A percentile compares a stretch with the other conserved stretches of the same genome.
These are phyloP conservation scores for Spheniscus humboldti DNA, from an alignment of 2,797 vertebrate genomes.

Conservation along the genomic window DNA sequence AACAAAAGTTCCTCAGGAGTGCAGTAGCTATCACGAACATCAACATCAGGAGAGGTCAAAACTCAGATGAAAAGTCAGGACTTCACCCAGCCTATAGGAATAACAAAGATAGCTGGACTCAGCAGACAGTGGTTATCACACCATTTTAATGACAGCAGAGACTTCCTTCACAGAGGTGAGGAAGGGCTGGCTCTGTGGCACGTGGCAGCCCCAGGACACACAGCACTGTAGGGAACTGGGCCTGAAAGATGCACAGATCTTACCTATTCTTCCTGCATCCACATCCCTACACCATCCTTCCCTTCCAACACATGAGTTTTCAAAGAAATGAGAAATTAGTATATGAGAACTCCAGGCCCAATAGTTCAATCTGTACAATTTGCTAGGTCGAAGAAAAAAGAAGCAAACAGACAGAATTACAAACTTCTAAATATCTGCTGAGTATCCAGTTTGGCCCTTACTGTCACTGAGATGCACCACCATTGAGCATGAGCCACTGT, in stretches of 20 bases:
- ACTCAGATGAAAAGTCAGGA: neutral
- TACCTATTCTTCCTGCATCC: neutral
- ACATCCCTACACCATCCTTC: neutral
- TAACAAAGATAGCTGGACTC: neutral
- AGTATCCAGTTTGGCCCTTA: neutral
- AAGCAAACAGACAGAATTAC: neutral
- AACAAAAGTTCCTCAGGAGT: neutral
- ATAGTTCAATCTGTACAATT: neutral
- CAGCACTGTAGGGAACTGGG: neutral
- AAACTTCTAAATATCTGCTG: neutral
- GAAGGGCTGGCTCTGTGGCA: neutral
- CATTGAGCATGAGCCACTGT: neutral
- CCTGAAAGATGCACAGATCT: neutral
- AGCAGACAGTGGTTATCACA: neutral
- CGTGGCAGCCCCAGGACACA: neutral
- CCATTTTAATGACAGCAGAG: neutral
- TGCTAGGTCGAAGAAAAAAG: neutral
- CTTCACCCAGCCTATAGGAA: neutral
- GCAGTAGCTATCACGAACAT: neutral
- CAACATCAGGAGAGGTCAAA: neutral
- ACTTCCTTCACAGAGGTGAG: neutral
- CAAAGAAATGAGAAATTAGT: neutral
- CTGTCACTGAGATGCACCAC: neutral
- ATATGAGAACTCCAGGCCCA: neutral
- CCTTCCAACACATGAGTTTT: neutral